Base-by-base conservation (phyloP, 2,888 invertebrate genomes). In the Cyrtodaria siliqua region DNA sequence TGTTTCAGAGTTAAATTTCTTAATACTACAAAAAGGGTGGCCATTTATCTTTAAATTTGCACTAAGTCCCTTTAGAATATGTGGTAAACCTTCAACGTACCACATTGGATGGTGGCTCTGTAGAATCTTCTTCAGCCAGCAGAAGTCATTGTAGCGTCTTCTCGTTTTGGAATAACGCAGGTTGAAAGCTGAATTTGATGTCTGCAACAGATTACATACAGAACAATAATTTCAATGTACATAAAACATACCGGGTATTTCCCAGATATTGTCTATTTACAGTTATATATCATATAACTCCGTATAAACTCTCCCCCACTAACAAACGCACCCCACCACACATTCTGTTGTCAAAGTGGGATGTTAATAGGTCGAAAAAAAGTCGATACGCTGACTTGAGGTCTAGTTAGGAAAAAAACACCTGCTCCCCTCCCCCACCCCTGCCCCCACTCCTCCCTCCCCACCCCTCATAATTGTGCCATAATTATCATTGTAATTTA, bases 101-200 rank as follows among this genome's bases (percentile, higher is more conserved):
- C 63, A 62, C 47, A 74, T 42, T 1, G 79, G 82, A 56, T 85
- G 83, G 40, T 83, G 78, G 14, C 53, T 24, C 60, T 82, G 78
- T 24, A 85, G 33, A 24, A 61, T 71, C 33, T 85, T 83, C 47
- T 69, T 62, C 24, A 85, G 66, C 85, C 85, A 85, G 14, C 52
- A 60, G 61, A 85, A 85, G 40, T 85, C 85, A 40, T 75, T 79
- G 59, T 74, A 82, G 23, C 82, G 18, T 42, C 85, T 61, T 29
- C 82, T 56, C 8, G 80, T 79, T 20, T 42, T 24, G 1, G 82
- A 82, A 23, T 52, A 33, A 2, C 33, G 16, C 20, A 81, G 44
- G 18, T 71, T 75, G 63, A 83, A 85, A 8, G 85, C 85, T 60
- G 76, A 75, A 20, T 85, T 68, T 4, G 40, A 29, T 0, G 83